Conservation (phyloP, 2,113 vertebrate species). For the Sorex araneus region DNA sequence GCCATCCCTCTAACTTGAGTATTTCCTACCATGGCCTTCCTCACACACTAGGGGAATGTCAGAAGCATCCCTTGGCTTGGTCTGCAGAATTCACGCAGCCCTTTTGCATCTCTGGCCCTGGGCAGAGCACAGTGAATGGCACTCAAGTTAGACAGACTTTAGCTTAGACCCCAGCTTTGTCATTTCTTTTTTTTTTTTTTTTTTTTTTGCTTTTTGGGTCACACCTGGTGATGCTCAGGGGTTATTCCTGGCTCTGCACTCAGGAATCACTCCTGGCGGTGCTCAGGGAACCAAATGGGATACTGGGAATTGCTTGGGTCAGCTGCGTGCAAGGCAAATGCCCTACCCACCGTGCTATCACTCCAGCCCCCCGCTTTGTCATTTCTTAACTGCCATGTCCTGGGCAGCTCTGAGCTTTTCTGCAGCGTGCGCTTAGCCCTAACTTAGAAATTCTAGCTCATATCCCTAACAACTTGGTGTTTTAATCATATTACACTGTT, state of each 20-base stretch:
- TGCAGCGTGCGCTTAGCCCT: background rate
- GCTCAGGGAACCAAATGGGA: too few species aligned
- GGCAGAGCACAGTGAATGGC: background rate
- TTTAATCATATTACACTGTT: background rate
- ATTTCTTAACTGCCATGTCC: background rate
- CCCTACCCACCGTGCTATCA: too few species aligned
- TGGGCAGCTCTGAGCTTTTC: background rate
- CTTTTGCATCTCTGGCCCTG: background rate
- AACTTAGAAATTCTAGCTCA: background rate
- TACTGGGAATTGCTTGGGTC: too few species aligned
- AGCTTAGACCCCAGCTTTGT: background rate
- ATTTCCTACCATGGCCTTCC: background rate
- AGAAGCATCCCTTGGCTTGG: background rate
- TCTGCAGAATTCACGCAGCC: background rate
- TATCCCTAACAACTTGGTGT: too few species aligned
- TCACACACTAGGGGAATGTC: background rate
- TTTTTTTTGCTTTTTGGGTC: too few species aligned
- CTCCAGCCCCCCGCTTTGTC: background rate
- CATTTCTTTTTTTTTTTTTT: too few species aligned
- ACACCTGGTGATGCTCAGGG: too few species aligned
- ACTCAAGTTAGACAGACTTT: background rate
- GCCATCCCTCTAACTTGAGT: background rate
- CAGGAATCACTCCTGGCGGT: too few species aligned
- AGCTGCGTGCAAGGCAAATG: too few species aligned
- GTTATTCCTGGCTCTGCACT: too few species aligned